Percentiles rank a stretch among this genome's conserved stretches.
These are phyloP conservation scores for Enteromius radiatus DNA, from an alignment of 2,797 vertebrate genomes.

Conservation along the genomic window DNA sequence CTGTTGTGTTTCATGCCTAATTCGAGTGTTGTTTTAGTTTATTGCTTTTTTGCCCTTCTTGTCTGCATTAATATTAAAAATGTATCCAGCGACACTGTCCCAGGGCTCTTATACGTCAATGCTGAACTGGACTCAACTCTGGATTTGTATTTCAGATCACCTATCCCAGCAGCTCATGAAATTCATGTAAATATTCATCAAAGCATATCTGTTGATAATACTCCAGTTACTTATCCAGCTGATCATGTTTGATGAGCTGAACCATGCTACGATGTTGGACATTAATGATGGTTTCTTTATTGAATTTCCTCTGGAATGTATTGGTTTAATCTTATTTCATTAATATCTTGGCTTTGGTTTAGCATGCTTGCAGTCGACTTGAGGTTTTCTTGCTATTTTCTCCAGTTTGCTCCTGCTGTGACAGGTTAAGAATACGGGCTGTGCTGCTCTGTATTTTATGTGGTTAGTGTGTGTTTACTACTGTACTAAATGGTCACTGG, in stretches of 20 bases:
- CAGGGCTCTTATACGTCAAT: constrained; percentile 83
- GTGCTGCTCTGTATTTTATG: constrained; percentile 37
- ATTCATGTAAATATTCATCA: constrained; percentile 70
- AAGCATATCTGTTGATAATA: constrained; percentile 52
- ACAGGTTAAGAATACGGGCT: constrained; percentile 29
- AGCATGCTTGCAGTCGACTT: constrained; percentile 15
- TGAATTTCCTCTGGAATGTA: constrained; percentile 48
- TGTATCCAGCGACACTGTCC: constrained; percentile 87
- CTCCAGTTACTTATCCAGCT: constrained; percentile 11
- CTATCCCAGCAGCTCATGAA: constrained; percentile 69
- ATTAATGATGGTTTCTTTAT: constrained; percentile 26
- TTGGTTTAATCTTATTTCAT: constrained; percentile 36
- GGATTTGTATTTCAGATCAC: constrained; percentile 85
- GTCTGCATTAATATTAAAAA: constrained; percentile 95
- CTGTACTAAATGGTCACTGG: constrained; percentile 2
- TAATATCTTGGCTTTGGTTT: constrained; percentile 30
- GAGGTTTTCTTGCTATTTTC: constrained; percentile 30
- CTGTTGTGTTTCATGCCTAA: constrained; percentile 97
- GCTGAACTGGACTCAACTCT: constrained; percentile 81
- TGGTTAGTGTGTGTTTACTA: constrained; percentile 30
- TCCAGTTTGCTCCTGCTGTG: constrained; percentile 39
- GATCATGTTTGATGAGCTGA: constrained; percentile 42
- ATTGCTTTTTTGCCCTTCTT: constrained; percentile 79
- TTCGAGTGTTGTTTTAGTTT: constrained; percentile 86
- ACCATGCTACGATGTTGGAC: background rate